Conservation (phyloP, 2,797 vertebrate genomes). For the Tokudaia tokunoshimensis region DNA sequence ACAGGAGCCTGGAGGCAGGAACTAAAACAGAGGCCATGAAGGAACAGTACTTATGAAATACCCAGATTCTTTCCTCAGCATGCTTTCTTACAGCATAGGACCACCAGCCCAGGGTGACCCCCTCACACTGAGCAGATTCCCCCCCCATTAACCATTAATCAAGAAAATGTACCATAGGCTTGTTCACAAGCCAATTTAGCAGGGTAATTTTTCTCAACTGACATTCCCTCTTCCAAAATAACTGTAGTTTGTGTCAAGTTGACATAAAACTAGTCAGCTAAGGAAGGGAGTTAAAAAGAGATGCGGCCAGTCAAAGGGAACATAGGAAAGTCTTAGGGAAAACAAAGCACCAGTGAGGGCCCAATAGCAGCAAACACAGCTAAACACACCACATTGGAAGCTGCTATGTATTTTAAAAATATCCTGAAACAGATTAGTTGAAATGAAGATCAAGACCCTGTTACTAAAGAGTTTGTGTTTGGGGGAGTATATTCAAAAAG, state of each 20-base stretch:
- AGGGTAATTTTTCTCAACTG: background rate
- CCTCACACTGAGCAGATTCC: background rate
- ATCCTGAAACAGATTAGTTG: background rate
- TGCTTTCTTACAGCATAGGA: background rate
- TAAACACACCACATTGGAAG: background rate
- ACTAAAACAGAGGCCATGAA: background rate
- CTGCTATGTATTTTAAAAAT: background rate
- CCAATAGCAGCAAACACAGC: slow-evolving; percentile 11
- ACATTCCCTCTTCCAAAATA: background rate
- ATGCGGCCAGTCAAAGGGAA: slow-evolving; percentile 49
- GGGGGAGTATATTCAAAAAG: background rate
- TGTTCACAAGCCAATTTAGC: background rate
- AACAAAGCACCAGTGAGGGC: slow-evolving; percentile 20
- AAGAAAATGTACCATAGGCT: background rate
- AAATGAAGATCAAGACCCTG: background rate
- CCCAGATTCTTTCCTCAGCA: background rate
- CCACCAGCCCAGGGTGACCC: background rate
- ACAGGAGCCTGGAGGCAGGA: background rate
- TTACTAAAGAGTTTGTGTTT: background rate
- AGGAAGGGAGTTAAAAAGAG: slow-evolving; percentile 60
- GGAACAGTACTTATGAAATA: too few relatives aligned
- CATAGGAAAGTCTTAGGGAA: slow-evolving; percentile 11
- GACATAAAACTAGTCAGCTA: background rate
- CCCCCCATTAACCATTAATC: background rate
- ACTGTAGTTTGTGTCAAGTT: background rate